phyloP scores from a whole-genome alignment of 2,113 vertebrate genomes.

The human (Homo sapiens) region GRCh38 chr4:39915501-39916000 shows the following conservation, averaged over 20 bases:
- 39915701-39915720: background rate
- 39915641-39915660: background rate
- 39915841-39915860: conserved; percentile 19
- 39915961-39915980: background rate
- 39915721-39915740: background rate
- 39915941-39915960: background rate
- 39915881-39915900: conserved; percentile 19
- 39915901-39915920: background rate
- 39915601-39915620: too few species aligned
- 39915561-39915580: too few species aligned
- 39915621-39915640: background rate
- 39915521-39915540: too few species aligned
- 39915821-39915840: background rate
- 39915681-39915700: background rate
- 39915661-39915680: background rate
- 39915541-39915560: too few species aligned
- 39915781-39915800: background rate
- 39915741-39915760: background rate
- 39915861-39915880: conserved; percentile 6
- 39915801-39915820: background rate
- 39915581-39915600: too few species aligned
- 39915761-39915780: conserved; percentile 24
- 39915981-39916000: background rate
- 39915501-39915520: too few species aligned
- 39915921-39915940: background rate